Base-by-base conservation (phyloP, 1,140 invertebrate genomes). In the Pemphigus obesinymphae region DNA sequence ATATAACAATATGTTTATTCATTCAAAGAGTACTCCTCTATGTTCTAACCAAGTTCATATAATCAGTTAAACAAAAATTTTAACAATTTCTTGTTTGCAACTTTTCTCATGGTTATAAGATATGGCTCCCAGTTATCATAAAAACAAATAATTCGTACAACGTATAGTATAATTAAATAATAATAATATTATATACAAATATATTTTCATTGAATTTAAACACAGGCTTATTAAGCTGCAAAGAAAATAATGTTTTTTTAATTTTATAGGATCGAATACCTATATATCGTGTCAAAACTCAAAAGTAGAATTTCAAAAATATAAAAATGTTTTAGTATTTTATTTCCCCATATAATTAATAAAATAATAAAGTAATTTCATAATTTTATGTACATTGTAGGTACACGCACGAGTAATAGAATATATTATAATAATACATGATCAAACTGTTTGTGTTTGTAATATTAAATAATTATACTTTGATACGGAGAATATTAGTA, bases 401-500 rank as follows among this genome's bases (percentile, higher is more conserved):
- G n/a, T 66, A 66, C 29, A 66, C 61, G 61, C 31, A 66, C 29
- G 20, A 66, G 17, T 34, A 61, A 58, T 58, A 58, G 26, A 58
- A 29, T 61, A 61, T 61, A 61, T 10, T n/a, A 48, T 48, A 48
- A 11, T 20, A 34, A 40, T 40, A 40, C 34, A 20, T 34, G 29
- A 68, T 68, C 37, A 34, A 37, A 68, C 31, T n/a, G 29, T 68
- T 23, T 37, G 63, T 37, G 34, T 68, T n/a, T 37, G 63, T 68
- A 68, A 68, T 37, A n/a, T n/a, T 40, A 68, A 26, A 68, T 68
- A 68, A 68, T 68, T 68, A 68, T 68, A 37, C 20, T 23, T 34
- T n/a, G 31, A 20, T 68, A 68, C 11, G 34, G 37, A 37, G 29
- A 68, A 68, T 37, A 40, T n/a, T 68, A 66, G 2, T 13, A 10